These are phyloP conservation scores for Sciaenops ocellatus DNA, from an alignment of 2,797 vertebrate species.

Conservation along the genomic window DNA sequence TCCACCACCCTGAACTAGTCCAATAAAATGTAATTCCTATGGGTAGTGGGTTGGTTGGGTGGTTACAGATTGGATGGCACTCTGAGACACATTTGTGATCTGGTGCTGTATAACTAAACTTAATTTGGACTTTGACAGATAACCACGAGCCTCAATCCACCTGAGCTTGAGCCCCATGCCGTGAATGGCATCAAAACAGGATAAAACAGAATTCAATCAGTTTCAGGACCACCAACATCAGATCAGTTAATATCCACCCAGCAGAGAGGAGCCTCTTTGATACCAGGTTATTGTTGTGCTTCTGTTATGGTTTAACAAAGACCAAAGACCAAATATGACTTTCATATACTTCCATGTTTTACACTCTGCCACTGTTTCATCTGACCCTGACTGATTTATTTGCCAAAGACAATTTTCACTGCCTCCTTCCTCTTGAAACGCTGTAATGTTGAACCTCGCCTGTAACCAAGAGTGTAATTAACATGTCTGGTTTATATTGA, in stretches of 20 bases:
- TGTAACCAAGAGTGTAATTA: slow-evolving; percentile 57
- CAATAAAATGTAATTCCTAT: too few species aligned
- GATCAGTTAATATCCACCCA: not conserved
- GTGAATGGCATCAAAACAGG: not conserved
- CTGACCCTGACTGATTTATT: slow-evolving; percentile 60
- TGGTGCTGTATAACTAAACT: not conserved
- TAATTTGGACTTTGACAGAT: not conserved
- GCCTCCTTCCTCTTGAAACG: slow-evolving; percentile 51
- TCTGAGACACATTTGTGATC: not conserved
- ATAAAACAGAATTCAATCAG: not conserved
- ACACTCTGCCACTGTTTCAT: slow-evolving; percentile 18
- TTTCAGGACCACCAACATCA: not conserved
- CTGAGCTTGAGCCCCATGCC: not conserved
- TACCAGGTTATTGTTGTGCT: not conserved
- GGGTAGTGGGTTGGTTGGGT: not conserved
- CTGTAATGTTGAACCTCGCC: slow-evolving; percentile 44
- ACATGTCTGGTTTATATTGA: slow-evolving; percentile 51
- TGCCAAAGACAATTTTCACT: slow-evolving; percentile 66
- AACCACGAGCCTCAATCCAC: not conserved
- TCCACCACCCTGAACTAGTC: not conserved
- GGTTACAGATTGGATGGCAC: not conserved
- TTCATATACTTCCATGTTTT: slow-evolving; percentile 7
- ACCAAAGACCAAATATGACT: not conserved
- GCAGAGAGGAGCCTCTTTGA: not conserved
- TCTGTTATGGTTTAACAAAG: not conserved